Base-by-base conservation (phyloP, 2,797 vertebrate species). In the Sternarchorhynchus goeldii region DNA sequence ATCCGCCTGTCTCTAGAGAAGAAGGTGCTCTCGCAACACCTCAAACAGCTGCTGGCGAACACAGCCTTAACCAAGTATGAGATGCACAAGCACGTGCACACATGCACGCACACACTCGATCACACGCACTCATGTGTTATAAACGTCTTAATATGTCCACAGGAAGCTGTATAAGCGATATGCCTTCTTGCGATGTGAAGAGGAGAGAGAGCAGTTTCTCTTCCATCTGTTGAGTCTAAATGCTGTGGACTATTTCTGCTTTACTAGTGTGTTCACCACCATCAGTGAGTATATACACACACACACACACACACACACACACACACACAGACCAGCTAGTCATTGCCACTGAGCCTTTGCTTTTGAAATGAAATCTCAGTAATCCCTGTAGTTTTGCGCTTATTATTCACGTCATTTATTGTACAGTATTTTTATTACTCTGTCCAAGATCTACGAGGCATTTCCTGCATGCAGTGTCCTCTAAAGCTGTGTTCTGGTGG, bases 221-320 rank as follows among this genome's bases (percentile, higher is more conserved):
- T 99, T 95, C 90, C 97, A 99, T 87, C 93, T 99, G 67, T 95
- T 99, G 10, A 98, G 97, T 0, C 95, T 99, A 84, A 99, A 99
- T 10, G 95, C 98, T 0, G 96, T 99, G 90, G 97, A 99, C 91
- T 99, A 99, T 85, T 97, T 98, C 93, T 99, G 97, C 91, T 99
- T 99, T 88, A 99, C 98, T 58, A 96, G 94, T 0, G 95, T 95
- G 85, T 99, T 99, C 91, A 96, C 96, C 87, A 97, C 97, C 34
- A 96, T 99, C 91, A 93, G 98, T 99, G 88, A 94, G 97, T 91
- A 29, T 3, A 57, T 12, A 55, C 5, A 21, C 53, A 66, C 10
- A 36, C 16, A 53, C 32, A 41, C 36, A 20, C 20, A n/a, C n/a
- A 39, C 32, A 39, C 10, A 55, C 64, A 53, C 29, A 32, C 31